Conservation (phyloP, 2,113 vertebrate genomes). For the Raja brachyura region DNA sequence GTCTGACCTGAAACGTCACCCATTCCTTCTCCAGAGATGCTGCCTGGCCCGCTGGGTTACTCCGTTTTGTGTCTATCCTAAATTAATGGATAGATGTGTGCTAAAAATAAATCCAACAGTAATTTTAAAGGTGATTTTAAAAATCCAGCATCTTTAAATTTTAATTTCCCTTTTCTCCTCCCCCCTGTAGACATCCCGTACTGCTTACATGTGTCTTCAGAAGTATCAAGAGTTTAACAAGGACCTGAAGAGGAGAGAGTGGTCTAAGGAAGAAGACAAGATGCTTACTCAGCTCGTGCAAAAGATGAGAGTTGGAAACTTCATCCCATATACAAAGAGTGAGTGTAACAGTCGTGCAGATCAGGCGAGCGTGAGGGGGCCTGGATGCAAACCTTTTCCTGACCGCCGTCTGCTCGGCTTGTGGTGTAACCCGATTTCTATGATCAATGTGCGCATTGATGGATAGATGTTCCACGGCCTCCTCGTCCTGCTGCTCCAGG, state of each 20-base stretch:
- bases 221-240: conserved; percentile 70
- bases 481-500: no score
- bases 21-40: no score
- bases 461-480: no score
- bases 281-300: conserved; percentile 70
- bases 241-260: conserved; percentile 61
- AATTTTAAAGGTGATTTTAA: background rate
- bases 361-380: no score
- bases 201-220: conserved; percentile 88
- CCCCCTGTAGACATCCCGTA: conserved; percentile 66
- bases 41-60: no score
- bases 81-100: background rate
- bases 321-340: conserved; percentile 86
- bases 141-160: background rate
- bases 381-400: background rate
- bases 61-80: no score
- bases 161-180: conserved; percentile 36
- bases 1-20: no score
- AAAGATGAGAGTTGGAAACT: conserved; percentile 84
- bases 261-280: conserved; percentile 70
- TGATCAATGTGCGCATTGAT: no score
- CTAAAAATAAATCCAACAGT: background rate
- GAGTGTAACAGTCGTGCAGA: conserved; percentile 42
- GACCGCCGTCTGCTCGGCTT: background rate
- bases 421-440: no score